Evolutionary conservation across 1,140 invertebrate species (phyloP).

Genomic region (Sinella curviseta): DNA sequence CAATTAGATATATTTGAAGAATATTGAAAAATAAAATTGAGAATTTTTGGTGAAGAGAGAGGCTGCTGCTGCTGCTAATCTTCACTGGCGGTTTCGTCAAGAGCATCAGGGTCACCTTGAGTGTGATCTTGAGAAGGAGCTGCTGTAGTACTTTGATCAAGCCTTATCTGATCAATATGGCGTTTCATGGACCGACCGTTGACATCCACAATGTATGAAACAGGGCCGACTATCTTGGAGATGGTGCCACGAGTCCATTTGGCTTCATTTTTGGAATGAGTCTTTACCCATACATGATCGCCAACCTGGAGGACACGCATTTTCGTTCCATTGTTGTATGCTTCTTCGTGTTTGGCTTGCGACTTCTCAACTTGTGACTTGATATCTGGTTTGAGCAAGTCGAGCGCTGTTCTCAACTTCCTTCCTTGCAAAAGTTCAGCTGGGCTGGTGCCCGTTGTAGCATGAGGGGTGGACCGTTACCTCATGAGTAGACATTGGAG

Average conservation of each 20-base stretch:
- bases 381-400: not conserved
- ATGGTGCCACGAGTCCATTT: not conserved
- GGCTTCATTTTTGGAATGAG: not conserved
- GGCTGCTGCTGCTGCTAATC: not conserved
- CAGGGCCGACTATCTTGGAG: not conserved
- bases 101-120: not conserved
- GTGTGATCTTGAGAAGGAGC: too few relatives aligned
- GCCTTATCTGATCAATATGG: not conserved
- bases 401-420: not conserved
- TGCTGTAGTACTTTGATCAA: not conserved
- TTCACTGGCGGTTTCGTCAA: not conserved
- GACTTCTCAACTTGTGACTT: not conserved
- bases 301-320: not conserved
- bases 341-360: not conserved
- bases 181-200: not conserved
- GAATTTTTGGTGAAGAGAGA: not conserved
- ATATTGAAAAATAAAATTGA: not conserved
- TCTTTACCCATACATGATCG: not conserved
- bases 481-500: conserved; percentile 49
- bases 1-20: not conserved
- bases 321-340: not conserved
- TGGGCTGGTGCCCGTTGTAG: conserved; percentile 46
- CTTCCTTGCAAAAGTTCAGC: conserved; percentile 35
- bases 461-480: conserved; percentile 50
- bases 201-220: not conserved